Evolutionary conservation across 2,888 invertebrate species (phyloP).

Genomic region (Deilephila porcellus): DNA sequence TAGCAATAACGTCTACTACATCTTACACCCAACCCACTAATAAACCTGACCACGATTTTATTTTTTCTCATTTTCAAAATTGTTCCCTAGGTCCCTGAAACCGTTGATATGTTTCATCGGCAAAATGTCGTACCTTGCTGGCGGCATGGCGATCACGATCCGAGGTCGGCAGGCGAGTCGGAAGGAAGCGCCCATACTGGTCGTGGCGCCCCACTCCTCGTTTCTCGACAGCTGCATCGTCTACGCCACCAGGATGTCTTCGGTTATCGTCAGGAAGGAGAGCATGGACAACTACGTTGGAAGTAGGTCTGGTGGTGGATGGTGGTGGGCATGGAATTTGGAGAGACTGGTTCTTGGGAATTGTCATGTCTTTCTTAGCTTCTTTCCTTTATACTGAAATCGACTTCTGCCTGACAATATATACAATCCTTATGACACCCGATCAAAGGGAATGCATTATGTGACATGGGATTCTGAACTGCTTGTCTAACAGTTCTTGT

Average conservation of each 20-base stretch:
- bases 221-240: conserved; percentile 95
- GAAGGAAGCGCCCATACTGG: conserved; percentile 93
- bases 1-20: neutral
- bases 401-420: too few species aligned
- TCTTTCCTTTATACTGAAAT: too few species aligned
- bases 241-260: conserved; percentile 92
- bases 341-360: conserved; percentile 32
- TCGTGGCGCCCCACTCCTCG: conserved; percentile 94
- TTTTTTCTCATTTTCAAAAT: neutral
- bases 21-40: neutral
- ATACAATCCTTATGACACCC: too few species aligned
- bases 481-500: too few species aligned
- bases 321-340: conserved; percentile 54
- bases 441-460: too few species aligned
- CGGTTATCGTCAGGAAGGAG: conserved; percentile 92
- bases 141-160: conserved; percentile 90
- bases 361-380: too few species aligned
- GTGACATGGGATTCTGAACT: too few species aligned
- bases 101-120: conserved; percentile 90
- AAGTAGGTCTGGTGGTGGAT: conserved; percentile 87
- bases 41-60: neutral
- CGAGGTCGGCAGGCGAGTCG: conserved; percentile 91
- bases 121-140: conserved; percentile 89
- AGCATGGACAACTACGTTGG: conserved; percentile 93
- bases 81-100: conserved; percentile 79